Evolutionary conservation across 2,113 vertebrate genomes (phyloP).

Genomic region (Acanthochromis polyacanthus): DNA sequence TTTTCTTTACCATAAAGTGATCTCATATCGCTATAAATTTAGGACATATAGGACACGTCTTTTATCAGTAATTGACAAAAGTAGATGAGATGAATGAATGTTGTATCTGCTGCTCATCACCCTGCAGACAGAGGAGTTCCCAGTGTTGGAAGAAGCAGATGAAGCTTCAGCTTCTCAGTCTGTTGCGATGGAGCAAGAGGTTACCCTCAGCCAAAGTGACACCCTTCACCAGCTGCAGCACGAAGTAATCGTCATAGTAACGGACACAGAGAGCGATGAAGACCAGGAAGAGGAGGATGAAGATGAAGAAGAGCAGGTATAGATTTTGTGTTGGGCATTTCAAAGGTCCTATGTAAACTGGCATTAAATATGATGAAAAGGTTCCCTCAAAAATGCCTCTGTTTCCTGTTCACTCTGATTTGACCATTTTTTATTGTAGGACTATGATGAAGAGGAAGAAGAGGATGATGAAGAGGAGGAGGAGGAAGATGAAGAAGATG

Average conservation of each 20-base stretch:
- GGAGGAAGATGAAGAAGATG: constrained; percentile 93
- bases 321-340: rapidly evolving
- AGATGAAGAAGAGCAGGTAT: constrained; percentile 82
- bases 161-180: constrained; percentile 88
- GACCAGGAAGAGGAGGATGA: constrained; percentile 92
- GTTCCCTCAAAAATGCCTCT: neutral
- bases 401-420: no score
- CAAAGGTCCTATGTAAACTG: neutral
- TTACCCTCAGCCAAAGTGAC: constrained; percentile 83
- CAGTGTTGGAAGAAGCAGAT: constrained; percentile 86
- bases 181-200: constrained; percentile 87
- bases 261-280: constrained; percentile 93
- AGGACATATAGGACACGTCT: no score
- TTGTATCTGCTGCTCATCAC: neutral
- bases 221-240: constrained; percentile 86
- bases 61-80: no score
- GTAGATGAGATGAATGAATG: neutral
- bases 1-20: no score
- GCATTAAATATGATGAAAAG: neutral
- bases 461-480: constrained; percentile 94
- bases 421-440: constrained; percentile 4
- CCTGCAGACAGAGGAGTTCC: constrained; percentile 86
- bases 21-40: no score
- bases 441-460: constrained; percentile 90
- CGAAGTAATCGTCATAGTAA: constrained; percentile 94